Base-by-base conservation (phyloP, 2,888 invertebrate genomes). In the Serripes groenlandicus region DNA sequence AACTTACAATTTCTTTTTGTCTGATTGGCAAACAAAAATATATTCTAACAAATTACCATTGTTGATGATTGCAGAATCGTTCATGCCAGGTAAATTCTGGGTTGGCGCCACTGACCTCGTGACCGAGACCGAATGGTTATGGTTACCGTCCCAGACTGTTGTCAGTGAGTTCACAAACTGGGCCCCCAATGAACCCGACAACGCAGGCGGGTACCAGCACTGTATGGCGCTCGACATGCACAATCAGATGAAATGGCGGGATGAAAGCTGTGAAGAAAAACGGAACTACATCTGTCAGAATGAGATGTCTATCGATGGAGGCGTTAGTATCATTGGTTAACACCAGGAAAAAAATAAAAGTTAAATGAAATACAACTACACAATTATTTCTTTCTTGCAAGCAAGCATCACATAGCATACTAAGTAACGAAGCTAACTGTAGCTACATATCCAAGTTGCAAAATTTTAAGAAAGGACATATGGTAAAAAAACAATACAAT, bases 41-140 rank as follows among this genome's bases (percentile, higher is more conserved):
- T n/a, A n/a, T n/a, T n/a, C n/a, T n/a, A n/a, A n/a, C n/a, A n/a
- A n/a, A n/a, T n/a, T n/a, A n/a, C n/a, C n/a, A n/a, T n/a, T n/a
- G n/a, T 35, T n/a, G 15, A 32, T 52, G 1, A 26, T 34, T 21
- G 3, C 60, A 88, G 87, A 71, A 15, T 80, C 71, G n/a, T 88
- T 80, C 69, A 75, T 73, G 68, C 87, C 89, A 11, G 88, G 88
- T 0, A 78, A 84, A 30, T 89, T 88, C 68, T 89, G 89, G 89
- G 74, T 89, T 18, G 89, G 84, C 3, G 82, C 70, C 11, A 71
- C 87, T 0, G 87, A 88, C 74, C 72, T 88, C 4, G 83, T 75
- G 11, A 75, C 80, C 34, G 87, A 88, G 69, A 76, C 76, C 0
- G 81, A 87, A 37, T 89, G 89, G 89, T 30, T 82, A 30, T 85